Conservation (phyloP, 2,797 vertebrate species). For the Hybognathus amarus region DNA sequence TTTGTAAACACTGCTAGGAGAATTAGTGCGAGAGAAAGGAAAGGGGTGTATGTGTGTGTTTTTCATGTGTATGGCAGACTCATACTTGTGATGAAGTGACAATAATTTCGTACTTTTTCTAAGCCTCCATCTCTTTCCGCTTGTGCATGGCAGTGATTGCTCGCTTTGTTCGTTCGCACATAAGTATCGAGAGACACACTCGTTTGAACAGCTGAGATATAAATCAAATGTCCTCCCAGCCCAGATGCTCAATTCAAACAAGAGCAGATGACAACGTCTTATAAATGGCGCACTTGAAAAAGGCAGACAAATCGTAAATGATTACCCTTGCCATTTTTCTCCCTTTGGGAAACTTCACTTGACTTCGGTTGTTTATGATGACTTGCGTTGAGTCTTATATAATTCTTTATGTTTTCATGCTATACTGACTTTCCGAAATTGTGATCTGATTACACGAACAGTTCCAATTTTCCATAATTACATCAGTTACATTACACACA, state of each 20-base stretch:
- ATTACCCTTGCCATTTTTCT: background rate
- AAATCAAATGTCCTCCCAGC: constrained; percentile 46
- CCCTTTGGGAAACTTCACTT: background rate
- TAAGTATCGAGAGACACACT: constrained; percentile 22
- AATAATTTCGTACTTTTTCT: constrained; percentile 16
- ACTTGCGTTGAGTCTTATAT: background rate
- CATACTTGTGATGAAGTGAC: constrained; percentile 17
- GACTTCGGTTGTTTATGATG: background rate
- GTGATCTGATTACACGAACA: background rate
- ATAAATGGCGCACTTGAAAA: constrained; percentile 18
- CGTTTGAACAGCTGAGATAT: constrained; percentile 46
- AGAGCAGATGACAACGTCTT: constrained; percentile 41
- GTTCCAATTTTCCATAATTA: background rate
- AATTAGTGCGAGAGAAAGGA: background rate
- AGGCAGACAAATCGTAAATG: constrained; percentile 12
- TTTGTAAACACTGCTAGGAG: constrained; percentile 28
- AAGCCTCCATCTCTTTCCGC: background rate
- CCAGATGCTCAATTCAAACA: constrained; percentile 47
- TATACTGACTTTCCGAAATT: background rate
- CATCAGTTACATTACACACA: too few species aligned
- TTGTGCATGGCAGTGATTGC: constrained; percentile 24
- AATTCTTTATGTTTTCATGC: background rate
- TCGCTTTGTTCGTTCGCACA: constrained; percentile 22
- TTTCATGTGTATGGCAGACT: constrained; percentile 1
- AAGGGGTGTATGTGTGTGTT: background rate